Percentiles rank a stretch among this genome's conserved stretches.
These are phyloP conservation scores for Idaea aversata DNA, from an alignment of 2,888 invertebrate species.

Conservation along the genomic window DNA sequence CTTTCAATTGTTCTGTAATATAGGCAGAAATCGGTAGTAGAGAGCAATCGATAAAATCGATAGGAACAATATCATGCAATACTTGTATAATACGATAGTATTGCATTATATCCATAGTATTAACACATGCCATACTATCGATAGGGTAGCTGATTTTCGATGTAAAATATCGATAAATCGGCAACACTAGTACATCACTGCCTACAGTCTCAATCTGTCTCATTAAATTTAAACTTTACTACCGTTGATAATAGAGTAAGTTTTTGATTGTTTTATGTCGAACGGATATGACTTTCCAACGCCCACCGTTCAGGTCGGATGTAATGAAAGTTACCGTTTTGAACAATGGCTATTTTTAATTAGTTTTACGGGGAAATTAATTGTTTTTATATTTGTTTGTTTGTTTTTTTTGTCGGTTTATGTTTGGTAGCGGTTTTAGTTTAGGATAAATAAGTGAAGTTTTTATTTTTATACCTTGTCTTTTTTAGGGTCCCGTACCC, in stretches of 20 bases:
- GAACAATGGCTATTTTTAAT: background rate
- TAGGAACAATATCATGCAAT: too few species aligned
- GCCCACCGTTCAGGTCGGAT: background rate
- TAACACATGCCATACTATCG: too few species aligned
- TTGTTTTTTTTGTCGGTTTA: background rate
- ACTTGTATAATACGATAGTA: too few species aligned
- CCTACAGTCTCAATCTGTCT: conserved; percentile 1
- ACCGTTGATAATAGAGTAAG: background rate
- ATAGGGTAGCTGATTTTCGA: too few species aligned
- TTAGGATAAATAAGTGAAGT: background rate
- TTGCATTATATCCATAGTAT: too few species aligned
- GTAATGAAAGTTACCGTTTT: background rate
- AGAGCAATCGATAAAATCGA: too few species aligned
- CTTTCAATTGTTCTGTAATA: too few species aligned
- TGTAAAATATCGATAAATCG: too few species aligned
- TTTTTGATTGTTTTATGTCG: background rate
- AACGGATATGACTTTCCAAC: background rate
- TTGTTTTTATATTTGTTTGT: background rate
- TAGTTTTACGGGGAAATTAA: background rate
- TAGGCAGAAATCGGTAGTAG: too few species aligned
- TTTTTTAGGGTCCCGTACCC: too few species aligned
- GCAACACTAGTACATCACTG: background rate
- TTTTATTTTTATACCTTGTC: background rate
- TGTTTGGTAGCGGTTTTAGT: background rate
- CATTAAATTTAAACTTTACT: background rate